Evolutionary conservation across 2,888 invertebrate species (phyloP), one percentile per base, ranked within the genome.

Genomic region (Scaptomyza caliginosa): DNA sequence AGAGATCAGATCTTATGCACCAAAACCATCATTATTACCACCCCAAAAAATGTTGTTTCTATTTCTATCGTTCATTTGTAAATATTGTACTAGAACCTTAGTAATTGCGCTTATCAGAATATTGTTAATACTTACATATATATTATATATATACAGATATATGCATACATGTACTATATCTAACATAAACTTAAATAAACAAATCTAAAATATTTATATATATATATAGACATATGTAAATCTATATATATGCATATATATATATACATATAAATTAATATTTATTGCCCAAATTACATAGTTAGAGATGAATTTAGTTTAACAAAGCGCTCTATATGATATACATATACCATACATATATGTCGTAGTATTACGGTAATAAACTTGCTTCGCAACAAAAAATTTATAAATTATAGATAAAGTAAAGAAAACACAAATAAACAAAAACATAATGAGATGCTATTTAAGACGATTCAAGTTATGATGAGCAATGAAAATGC

Each of bases 271-370:
- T 77, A 78, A 82, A 84, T 81, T 70, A 83, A 88, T 84, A 84
- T 88, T 88, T 88, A 88, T 84, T 86, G 77, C 80, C 70, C 75
- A 63, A 80, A 68, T 66, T 69, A 67, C 63, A 85, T 85, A 85
- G 84, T 77, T 85, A 85, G 84, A 77, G 84, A 88, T 73, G 88
- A 84, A 85, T 88, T 85, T 88, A 84, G 86, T 88, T 80, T 86
- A 83, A 71, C 74, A 51, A 66, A 68, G 64, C 62, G 62, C 69
- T 62, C 76, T 75, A 58, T 57, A 64, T 65, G 50, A 58, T 49
- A 16, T 62, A 55, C 54, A 74, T 39, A 73, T 60, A 74, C 34
- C 40, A 73, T 60, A 70, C 34, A 30, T 48, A 48, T 69, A 62
- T 76, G 71, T 74, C 60, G 75, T 79, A 74, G 77, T 66, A 78